Evolutionary conservation across 1,140 invertebrate species (phyloP).

Genomic region (Zaprionus taronus): DNA sequence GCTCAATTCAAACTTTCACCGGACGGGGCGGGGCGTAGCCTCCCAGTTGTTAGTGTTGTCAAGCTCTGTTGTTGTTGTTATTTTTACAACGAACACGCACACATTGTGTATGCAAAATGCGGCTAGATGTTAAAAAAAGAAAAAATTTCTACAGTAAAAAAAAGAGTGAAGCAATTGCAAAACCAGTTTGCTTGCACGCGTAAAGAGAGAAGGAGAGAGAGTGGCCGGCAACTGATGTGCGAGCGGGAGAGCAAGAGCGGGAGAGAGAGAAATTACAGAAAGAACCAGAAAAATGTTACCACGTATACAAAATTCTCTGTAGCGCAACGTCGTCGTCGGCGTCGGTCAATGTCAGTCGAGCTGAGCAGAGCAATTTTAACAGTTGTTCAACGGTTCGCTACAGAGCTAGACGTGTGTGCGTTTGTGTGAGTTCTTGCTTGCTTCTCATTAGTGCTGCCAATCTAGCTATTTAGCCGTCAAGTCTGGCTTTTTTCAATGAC

Average conservation of each 20-base stretch:
- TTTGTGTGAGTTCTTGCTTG: background rate
- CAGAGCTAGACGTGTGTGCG: conserved; percentile 51
- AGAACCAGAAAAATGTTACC: conserved; percentile 79
- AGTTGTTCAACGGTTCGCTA: conserved; percentile 62
- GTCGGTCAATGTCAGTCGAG: conserved; percentile 65
- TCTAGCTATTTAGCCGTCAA: too few species aligned
- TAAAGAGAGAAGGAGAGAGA: conserved; percentile 7
- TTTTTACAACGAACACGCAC: background rate
- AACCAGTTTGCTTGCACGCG: conserved; percentile 52
- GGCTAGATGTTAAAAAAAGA: conserved; percentile 9
- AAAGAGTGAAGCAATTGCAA: conserved; percentile 30
- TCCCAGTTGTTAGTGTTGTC: conserved; percentile 13
- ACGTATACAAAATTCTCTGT: conserved; percentile 71
- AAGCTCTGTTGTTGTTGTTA: conserved; percentile 2
- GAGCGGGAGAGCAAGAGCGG: background rate
- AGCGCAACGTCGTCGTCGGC: conserved; percentile 22
- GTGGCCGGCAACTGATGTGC: conserved; percentile 35
- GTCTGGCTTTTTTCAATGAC: too few species aligned
- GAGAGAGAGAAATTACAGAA: conserved; percentile 27
- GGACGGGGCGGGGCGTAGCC: conserved; percentile 18
- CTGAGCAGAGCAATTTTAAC: conserved; percentile 45
- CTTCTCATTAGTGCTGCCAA: background rate
- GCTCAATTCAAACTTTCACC: conserved; percentile 56
- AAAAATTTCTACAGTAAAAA: conserved; percentile 23
- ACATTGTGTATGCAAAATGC: conserved; percentile 30